These are phyloP conservation scores for Cyanoramphus novaezelandiae DNA, from an alignment of 2,113 vertebrate genomes.

Conservation along the genomic window DNA sequence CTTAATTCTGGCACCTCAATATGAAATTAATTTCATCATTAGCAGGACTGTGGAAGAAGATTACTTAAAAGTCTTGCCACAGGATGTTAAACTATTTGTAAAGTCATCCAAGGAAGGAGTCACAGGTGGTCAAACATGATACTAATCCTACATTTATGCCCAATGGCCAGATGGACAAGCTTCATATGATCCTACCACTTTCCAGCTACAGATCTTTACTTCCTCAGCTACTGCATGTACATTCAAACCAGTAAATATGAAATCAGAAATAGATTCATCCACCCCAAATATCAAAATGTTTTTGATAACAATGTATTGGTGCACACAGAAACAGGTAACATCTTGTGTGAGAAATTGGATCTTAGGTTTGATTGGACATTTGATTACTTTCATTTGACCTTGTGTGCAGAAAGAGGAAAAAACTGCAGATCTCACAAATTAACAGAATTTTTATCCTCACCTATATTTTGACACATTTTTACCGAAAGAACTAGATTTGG, in stretches of 20 bases:
- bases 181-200: background rate
- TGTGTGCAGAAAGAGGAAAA: background rate
- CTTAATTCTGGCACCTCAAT: background rate
- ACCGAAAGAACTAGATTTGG: background rate
- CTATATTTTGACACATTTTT: background rate
- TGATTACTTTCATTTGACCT: background rate
- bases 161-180: background rate
- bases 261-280: background rate
- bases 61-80: background rate
- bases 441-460: background rate
- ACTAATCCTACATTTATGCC: background rate
- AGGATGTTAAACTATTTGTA: background rate
- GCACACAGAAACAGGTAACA: background rate
- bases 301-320: background rate
- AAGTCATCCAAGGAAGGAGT: background rate
- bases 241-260: background rate
- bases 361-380: background rate
- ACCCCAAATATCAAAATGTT: background rate
- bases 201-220: background rate
- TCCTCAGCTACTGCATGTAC: background rate
- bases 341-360: background rate
- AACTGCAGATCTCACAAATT: background rate
- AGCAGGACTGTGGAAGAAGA: background rate
- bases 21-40: background rate
- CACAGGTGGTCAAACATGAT: background rate